Conservation (phyloP, 2,888 invertebrate species). For the Alloplasta piceator region DNA sequence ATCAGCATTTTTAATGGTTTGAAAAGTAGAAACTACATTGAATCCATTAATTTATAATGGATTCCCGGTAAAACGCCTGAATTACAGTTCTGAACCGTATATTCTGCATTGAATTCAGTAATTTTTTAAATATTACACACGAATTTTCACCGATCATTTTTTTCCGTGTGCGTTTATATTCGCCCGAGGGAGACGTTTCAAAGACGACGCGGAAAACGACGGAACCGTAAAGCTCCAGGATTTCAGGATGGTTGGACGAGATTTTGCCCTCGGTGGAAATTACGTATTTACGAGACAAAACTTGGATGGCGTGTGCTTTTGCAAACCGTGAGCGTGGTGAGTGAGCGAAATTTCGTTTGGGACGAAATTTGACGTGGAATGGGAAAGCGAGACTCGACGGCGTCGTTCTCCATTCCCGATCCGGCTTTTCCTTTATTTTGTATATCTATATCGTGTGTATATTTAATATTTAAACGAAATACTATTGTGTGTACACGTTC, state of each 20-base stretch:
- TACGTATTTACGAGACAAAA: slow-evolving; percentile 78
- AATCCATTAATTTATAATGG: no score
- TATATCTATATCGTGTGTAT: slow-evolving; percentile 9
- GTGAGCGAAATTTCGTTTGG: slow-evolving; percentile 74
- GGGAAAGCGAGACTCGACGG: slow-evolving; percentile 52
- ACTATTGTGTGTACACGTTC: not conserved
- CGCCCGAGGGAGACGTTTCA: slow-evolving; percentile 51
- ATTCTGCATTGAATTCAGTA: no score
- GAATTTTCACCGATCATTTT: no score
- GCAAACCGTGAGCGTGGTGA: slow-evolving; percentile 44
- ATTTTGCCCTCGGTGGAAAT: slow-evolving; percentile 72
- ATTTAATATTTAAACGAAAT: not conserved
- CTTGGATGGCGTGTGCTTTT: slow-evolving; percentile 57
- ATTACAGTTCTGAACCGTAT: no score
- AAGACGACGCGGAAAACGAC: slow-evolving; percentile 56
- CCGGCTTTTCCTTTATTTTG: not conserved
- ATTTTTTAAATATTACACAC: no score
- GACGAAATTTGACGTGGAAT: slow-evolving; percentile 68
- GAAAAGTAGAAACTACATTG: no score
- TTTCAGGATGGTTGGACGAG: slow-evolving; percentile 65
- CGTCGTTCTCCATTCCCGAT: slow-evolving; percentile 26
- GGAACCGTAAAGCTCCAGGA: slow-evolving; percentile 30
- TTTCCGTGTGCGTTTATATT: slow-evolving; percentile 1
- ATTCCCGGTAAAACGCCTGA: no score
- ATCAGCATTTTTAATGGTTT: no score